Evolutionary conservation across 2,113 vertebrate genomes (phyloP).

Genomic region (Corapipo altera): DNA sequence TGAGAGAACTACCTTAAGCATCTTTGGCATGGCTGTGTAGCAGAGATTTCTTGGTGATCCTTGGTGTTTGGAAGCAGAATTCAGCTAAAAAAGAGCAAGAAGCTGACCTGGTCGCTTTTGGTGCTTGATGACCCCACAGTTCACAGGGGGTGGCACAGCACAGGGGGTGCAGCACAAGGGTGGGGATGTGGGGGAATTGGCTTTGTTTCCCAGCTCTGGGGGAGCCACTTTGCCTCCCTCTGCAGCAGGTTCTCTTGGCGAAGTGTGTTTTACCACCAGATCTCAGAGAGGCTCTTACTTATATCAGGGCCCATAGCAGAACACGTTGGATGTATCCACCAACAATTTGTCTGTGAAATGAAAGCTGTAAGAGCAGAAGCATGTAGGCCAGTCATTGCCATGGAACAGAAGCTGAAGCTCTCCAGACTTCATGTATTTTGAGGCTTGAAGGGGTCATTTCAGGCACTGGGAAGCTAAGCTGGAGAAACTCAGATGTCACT

Average conservation of each 20-base stretch:
- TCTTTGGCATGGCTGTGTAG: neutral
- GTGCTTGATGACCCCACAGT: neutral
- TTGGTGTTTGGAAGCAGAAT: neutral
- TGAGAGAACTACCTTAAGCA: neutral
- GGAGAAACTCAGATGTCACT: neutral
- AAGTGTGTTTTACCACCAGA: neutral
- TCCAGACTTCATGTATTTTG: neutral
- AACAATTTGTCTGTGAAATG: neutral
- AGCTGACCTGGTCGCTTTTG: neutral
- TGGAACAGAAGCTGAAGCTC: neutral
- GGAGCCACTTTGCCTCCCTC: neutral
- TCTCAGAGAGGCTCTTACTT: neutral
- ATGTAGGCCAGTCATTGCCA: neutral
- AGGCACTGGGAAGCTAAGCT: neutral
- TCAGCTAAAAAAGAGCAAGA: neutral
- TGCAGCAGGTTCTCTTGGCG: neutral
- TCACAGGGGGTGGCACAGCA: neutral
- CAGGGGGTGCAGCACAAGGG: neutral
- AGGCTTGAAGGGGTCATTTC: neutral
- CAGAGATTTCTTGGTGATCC: neutral
- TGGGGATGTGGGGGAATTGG: neutral
- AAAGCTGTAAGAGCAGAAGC: neutral
- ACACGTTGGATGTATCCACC: accelerated
- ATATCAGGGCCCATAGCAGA: accelerated
- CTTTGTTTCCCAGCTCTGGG: neutral